These are phyloP conservation scores for Cephus sareptanus DNA, from an alignment of 2,888 invertebrate species.

Conservation along the genomic window DNA sequence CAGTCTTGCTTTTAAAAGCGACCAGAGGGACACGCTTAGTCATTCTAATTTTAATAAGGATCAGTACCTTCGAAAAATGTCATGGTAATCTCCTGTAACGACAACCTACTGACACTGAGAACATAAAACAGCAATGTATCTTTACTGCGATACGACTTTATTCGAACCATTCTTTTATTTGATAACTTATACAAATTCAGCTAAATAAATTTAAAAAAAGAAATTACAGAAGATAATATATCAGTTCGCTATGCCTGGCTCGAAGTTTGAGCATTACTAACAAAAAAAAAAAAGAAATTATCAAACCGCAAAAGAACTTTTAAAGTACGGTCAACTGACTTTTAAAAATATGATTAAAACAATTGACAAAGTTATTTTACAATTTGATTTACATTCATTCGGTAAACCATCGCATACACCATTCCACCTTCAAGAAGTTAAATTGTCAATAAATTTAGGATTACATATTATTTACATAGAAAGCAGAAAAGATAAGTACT, in stretches of 20 bases:
- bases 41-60: background rate
- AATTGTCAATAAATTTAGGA: background rate
- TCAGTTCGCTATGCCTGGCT: too few species aligned
- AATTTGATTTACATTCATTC: slow-evolving; percentile 2
- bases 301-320: too few species aligned
- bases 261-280: too few species aligned
- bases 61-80: too few species aligned
- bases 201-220: background rate
- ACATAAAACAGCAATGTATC: background rate
- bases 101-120: too few species aligned
- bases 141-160: background rate
- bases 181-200: background rate
- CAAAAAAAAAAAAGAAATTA: too few species aligned
- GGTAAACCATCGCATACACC: background rate
- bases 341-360: too few species aligned
- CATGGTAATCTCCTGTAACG: too few species aligned
- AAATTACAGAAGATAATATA: too few species aligned
- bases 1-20: too few species aligned
- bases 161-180: background rate
- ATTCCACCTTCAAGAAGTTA: background rate
- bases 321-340: too few species aligned
- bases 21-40: too few species aligned
- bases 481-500: slow-evolving; percentile 4
- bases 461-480: background rate
- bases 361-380: background rate